Base-by-base conservation (phyloP, 2,113 vertebrate genomes). In the Platysteira castanea region DNA sequence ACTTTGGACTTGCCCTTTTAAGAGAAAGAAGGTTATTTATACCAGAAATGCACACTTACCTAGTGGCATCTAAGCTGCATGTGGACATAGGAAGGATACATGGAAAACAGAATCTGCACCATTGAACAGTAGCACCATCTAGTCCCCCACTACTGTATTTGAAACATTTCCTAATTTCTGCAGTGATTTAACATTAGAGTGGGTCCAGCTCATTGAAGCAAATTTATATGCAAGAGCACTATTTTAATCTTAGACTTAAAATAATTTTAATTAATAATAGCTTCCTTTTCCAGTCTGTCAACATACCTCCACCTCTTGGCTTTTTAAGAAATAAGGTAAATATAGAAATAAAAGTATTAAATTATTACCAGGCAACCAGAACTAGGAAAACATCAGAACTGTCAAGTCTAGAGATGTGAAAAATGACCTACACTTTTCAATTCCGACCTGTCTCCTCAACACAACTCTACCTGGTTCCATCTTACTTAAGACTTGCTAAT, bases 181-280 rank as follows among this genome's bases (percentile, higher is more conserved):
- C 63, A 70, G 28, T 77, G 88, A 84, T 92, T 84, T 52, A 68
- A 80, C 57, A 80, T 91, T 79, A 39, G 19, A 31, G 68, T 5
- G 2, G 35, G 95, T 88, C 91, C 95, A 94, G 81, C 96, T 98
- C 96, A 95, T 50, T 84, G 92, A 97, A 92, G 75, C 76, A 92
- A 91, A 97, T 97, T 96, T 92, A 95, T 95, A 97, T 96, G 96
- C 96, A 88, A 83, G 59, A 67, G 46, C 95, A 95, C 96, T 96
- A 75, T 97, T 97, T 97, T 96, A 96, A 98, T 97, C 93, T 95
- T 95, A 93, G 91, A 95, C 78, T 95, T 97, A 94, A 94, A 97
- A 96, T 97, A 94, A 76, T 95, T 96, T 97, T 97, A 97, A 98
- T 98, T 98, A 98, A 97, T 96, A 96, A 95, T 94, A 89, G 76